Evolutionary conservation across 1,140 invertebrate genomes (phyloP), one percentile per base, ranked within the genome.

Genomic region (Bombus waltoni): DNA sequence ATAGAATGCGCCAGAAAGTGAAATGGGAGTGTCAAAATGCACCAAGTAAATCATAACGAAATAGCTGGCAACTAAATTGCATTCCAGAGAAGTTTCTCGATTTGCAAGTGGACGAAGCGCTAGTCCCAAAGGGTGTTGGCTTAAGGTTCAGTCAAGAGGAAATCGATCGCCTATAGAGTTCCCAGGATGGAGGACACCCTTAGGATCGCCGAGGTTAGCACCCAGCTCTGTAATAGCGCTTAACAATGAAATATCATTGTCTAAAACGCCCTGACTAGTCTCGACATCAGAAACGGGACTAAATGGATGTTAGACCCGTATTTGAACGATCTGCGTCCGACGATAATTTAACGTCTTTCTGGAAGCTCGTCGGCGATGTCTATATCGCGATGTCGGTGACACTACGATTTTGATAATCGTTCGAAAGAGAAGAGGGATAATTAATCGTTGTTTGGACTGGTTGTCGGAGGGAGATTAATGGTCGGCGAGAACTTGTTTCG

Each of bases 231-330:
- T 88, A 88, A 88, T 72, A 75, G 83, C 53, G 72, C 73, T 81
- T 88, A 85, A 86, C 87, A 86, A 88, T 88, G 87, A 88, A 88
- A 88, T 86, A 86, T 87, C 76, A 79, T 82, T 83, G 73, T 77
- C 81, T 71, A 80, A 77, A 78, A 84, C 44, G 68, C 59, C n/a
- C 25, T 66, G 11, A 44, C 22, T 59, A 75, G 70, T n/a, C 72
- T 6, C 72, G 59, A 68, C 59, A 65, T 38, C 44, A 44, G 59
- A 77, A 83, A 86, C 76, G 85, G 80, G 32, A 76, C 82, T 75
- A 74, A 87, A 87, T 87, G 86, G 86, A 87, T 66, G 70, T 84
- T 84, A 42, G 80, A 38, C 44, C 57, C 57, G 38, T 62, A 25
- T 42, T 66, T n/a, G 65, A 68, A 73, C 77, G 74, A 57, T 44